Evolutionary conservation across 2,888 invertebrate species (phyloP).

Genomic region (Polydesmus complanatus): DNA sequence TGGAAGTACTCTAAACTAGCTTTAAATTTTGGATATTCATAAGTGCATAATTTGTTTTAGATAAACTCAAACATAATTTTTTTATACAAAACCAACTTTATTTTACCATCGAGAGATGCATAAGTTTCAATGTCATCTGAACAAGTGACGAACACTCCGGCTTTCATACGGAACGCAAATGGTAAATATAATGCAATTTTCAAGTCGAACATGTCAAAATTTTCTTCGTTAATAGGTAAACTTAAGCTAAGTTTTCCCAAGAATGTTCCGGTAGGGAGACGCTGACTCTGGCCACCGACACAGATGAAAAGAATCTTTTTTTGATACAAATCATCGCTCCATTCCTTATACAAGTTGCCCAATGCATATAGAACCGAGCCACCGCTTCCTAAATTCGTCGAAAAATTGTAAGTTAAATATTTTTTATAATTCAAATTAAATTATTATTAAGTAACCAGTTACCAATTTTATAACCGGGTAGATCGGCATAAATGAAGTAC

Average conservation of each 20-base stretch:
- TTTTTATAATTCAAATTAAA: too few species aligned
- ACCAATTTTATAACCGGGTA: slow-evolving; percentile 32
- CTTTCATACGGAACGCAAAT: slow-evolving; percentile 29
- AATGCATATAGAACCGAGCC: slow-evolving; percentile 33
- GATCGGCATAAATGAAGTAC: slow-evolving; percentile 31
- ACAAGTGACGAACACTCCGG: slow-evolving; percentile 34
- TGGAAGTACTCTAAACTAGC: too few species aligned
- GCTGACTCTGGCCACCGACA: slow-evolving; percentile 37
- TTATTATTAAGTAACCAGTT: slow-evolving; percentile 4
- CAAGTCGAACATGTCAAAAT: slow-evolving; percentile 32
- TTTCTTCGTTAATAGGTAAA: slow-evolving; percentile 27
- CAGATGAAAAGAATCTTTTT: slow-evolving; percentile 33
- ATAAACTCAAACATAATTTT: too few species aligned
- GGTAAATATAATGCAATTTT: slow-evolving; percentile 36
- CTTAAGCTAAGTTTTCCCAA: slow-evolving; percentile 36
- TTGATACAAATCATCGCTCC: slow-evolving; percentile 25
- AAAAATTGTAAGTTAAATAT: background rate
- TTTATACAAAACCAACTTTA: too few species aligned
- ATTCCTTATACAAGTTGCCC: slow-evolving; percentile 24
- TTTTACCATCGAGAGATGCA: background rate
- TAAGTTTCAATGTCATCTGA: slow-evolving; percentile 36
- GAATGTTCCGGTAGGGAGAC: slow-evolving; percentile 35
- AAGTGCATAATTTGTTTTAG: too few species aligned
- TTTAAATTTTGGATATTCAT: too few species aligned
- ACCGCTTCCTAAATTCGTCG: slow-evolving; percentile 23